Evolutionary conservation across 2,797 vertebrate species (phyloP).

Genomic region (Chiloscyllium punctatum): DNA sequence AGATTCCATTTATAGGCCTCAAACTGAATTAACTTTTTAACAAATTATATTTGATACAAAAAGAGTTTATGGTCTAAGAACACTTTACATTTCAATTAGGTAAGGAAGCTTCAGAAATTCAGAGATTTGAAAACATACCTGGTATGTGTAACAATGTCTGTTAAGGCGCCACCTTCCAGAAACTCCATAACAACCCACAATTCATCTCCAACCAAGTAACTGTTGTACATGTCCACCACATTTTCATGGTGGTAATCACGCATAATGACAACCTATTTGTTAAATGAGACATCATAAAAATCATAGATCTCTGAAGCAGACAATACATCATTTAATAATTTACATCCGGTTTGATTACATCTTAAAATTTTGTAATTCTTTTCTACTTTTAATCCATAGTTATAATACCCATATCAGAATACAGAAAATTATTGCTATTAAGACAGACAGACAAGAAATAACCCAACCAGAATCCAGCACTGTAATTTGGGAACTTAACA

Average conservation of each 20-base stretch:
- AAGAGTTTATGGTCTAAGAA: background rate
- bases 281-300: background rate
- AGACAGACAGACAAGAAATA: background rate
- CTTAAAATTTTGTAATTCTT: background rate
- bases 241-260: conserved; percentile 83
- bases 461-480: background rate
- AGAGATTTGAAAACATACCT: conserved; percentile 55
- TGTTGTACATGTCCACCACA: conserved; percentile 85
- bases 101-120: background rate
- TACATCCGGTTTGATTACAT: background rate
- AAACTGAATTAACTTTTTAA: background rate
- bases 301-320: background rate
- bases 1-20: background rate
- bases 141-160: conserved; percentile 79
- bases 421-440: background rate
- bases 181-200: conserved; percentile 88
- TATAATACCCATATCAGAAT: background rate
- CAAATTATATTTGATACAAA: background rate
- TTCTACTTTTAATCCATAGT: background rate
- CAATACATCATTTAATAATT: background rate
- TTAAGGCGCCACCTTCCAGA: conserved; percentile 79
- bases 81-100: background rate
- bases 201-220: conserved; percentile 76
- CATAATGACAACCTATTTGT: conserved; percentile 80
- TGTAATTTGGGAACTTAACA: background rate